phyloP scores from a whole-genome alignment of 2,797 vertebrate species.

The Peromyscus melanophrys region DNA sequence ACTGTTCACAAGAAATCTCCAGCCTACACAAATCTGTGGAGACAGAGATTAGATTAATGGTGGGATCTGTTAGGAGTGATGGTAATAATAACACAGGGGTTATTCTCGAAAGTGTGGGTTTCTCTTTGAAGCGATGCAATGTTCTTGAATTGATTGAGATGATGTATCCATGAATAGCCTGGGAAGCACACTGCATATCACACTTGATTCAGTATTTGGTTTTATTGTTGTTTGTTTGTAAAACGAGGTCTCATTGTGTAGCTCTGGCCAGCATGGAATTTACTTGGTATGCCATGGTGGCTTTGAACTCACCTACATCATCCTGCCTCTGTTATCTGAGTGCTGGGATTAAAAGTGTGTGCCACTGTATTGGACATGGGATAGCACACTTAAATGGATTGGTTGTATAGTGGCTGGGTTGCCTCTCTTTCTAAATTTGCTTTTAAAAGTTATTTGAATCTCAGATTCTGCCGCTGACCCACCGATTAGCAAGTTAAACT shows the following conservation, averaged over 20 bases:
- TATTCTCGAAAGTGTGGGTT: neutral
- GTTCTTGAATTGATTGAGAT: neutral
- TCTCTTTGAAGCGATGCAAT: neutral
- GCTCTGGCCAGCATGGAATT: neutral
- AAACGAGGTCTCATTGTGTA: neutral
- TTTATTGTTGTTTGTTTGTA: neutral
- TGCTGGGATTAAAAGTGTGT: neutral
- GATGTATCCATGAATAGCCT: neutral
- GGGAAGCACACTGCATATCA: neutral
- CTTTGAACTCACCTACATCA: neutral
- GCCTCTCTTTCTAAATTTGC: neutral
- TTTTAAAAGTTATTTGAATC: neutral
- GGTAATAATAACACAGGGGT: rapidly evolving
- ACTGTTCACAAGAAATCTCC: neutral
- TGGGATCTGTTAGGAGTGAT: no score
- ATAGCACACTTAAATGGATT: neutral
- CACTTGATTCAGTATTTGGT: neutral
- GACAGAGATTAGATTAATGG: neutral
- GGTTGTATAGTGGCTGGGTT: neutral
- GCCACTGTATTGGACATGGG: neutral
- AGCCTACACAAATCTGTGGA: no score
- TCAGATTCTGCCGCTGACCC: neutral
- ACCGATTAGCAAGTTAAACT: neutral
- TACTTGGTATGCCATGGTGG: neutral
- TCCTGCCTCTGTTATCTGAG: neutral